Base-by-base conservation (phyloP, 2,888 invertebrate species). In the Pseudococcus viburni region DNA sequence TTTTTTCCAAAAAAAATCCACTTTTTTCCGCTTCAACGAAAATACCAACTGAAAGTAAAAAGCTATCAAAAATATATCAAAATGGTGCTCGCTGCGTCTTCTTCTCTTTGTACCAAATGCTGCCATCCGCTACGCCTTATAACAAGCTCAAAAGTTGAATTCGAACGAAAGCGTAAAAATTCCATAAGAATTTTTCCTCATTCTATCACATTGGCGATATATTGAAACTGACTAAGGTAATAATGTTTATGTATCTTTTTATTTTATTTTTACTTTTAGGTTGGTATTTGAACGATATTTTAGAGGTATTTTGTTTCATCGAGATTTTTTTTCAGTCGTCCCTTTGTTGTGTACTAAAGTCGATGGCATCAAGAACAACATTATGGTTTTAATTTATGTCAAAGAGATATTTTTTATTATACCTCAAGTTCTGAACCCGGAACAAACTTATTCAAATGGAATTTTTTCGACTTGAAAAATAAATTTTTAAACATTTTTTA, bases 1-100 rank as follows among this genome's bases (percentile, higher is more conserved):
- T 68, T 68, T 68, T 68, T 68, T 12, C 26, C 22, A n/a, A 55
- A 55, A 68, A 68, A 68, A 68, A 11, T 2, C 22, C 68, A n/a
- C 5, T 55, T 55, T 68, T 68, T 68, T 68, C 68, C 26, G 68
- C 68, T 26, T 68, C 26, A 26, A 8, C 15, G 68, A 68, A 68
- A 68, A 68, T 68, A 68, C 68, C 68, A 68, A 68, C n/a, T 0
- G 26, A 11, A 8, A 26, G 26, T 68, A 68, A 68, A 64, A 68
- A 68, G 68, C 68, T 68, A 68, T 68, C 68, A 26, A 68, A 68
- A 68, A 26, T 26, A 12, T 68, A 68, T 68, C 68, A 68, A 68
- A 68, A 26, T 8, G 11, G 19, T 42, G 42, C 8, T 42, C 9
- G 42, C 19, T 68, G 68, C 26, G 68, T 22, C 68, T 26, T 68